A percentile compares a stretch with the other conserved stretches of the same genome.
phyloP scores from a whole-genome alignment of 2,797 vertebrate species.

The Gephyroberyx darwinii region DNA sequence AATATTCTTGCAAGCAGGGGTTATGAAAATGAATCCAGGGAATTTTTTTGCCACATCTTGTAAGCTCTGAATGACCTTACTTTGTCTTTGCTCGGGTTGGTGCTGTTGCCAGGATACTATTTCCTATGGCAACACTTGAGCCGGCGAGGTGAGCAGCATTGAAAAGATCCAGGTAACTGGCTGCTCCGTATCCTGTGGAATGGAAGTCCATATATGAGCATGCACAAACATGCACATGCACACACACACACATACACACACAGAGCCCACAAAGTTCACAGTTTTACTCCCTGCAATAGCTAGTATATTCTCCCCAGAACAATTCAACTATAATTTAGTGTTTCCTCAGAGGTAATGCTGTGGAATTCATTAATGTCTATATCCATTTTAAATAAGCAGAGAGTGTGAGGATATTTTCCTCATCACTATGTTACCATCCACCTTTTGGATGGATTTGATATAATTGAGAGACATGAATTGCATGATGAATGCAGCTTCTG shows the following conservation, averaged over 20 bases:
- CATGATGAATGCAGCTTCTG: conserved; percentile 10
- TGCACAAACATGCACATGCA: not conserved
- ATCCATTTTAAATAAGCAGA: not conserved
- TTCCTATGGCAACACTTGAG: conserved; percentile 83
- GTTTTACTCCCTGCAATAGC: not conserved
- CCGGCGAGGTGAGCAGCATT: conserved; percentile 70
- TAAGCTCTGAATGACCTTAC: conserved; percentile 76
- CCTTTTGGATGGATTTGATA: not conserved
- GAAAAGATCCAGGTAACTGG: conserved; percentile 71
- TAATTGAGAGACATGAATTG: not conserved
- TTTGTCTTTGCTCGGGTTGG: conserved; percentile 79
- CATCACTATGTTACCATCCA: not conserved
- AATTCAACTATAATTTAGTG: not conserved
- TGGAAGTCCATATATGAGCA: conserved; percentile 73
- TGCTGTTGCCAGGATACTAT: conserved; percentile 84
- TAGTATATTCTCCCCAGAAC: conserved; percentile 8
- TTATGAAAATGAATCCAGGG: conserved; percentile 47
- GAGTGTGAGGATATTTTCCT: not conserved
- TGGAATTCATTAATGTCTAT: not conserved
- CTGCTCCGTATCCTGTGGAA: conserved; percentile 58
- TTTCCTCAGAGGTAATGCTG: not conserved
- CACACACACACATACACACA: conserved; percentile 20
- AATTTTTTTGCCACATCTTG: conserved; percentile 54
- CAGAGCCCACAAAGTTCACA: conserved; percentile 26
- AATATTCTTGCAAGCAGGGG: conserved; percentile 28